Evolutionary conservation across 2,888 invertebrate genomes (phyloP).

Genomic region (Pseudococcus viburni): DNA sequence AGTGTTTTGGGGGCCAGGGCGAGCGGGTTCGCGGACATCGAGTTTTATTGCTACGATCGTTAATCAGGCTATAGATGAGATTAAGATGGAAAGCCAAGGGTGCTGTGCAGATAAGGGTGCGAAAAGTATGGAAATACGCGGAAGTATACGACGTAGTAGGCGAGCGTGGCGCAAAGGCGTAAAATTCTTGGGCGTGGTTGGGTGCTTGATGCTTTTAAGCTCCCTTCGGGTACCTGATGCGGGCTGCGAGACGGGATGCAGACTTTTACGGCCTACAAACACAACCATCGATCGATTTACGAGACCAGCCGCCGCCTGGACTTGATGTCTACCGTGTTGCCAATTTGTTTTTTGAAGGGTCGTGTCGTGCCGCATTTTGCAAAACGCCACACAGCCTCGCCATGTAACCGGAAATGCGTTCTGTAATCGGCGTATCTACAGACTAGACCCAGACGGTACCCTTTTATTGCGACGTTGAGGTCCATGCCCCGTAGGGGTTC

Average conservation of each 20-base stretch:
- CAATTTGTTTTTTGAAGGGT: slow-evolving; percentile 20
- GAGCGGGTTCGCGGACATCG: not conserved
- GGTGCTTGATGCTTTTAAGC: not conserved
- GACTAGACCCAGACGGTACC: not conserved
- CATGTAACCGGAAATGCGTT: slow-evolving; percentile 43
- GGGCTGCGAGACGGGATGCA: slow-evolving; percentile 26
- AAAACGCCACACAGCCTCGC: not conserved
- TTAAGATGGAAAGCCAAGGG: slow-evolving; percentile 31
- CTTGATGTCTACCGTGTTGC: slow-evolving; percentile 41
- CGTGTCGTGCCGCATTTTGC: not conserved
- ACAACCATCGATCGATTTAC: slow-evolving; percentile 44
- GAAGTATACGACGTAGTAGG: slow-evolving; percentile 33
- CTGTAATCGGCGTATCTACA: not conserved
- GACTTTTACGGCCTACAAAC: slow-evolving; percentile 51
- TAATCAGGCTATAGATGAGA: slow-evolving; percentile 42
- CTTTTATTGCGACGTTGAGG: not conserved
- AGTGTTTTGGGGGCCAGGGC: not conserved
- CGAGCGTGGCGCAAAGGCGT: slow-evolving; percentile 31
- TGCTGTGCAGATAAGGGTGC: slow-evolving; percentile 16
- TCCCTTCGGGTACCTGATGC: slow-evolving; percentile 5
- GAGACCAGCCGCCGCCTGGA: slow-evolving; percentile 43
- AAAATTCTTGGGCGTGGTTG: slow-evolving; percentile 44
- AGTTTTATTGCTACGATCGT: slow-evolving; percentile 18
- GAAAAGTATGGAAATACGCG: slow-evolving; percentile 24
- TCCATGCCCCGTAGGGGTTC: slow-evolving; percentile 5